These are phyloP conservation scores for Morpho helenor DNA, from an alignment of 2,888 invertebrate species.

Conservation along the genomic window DNA sequence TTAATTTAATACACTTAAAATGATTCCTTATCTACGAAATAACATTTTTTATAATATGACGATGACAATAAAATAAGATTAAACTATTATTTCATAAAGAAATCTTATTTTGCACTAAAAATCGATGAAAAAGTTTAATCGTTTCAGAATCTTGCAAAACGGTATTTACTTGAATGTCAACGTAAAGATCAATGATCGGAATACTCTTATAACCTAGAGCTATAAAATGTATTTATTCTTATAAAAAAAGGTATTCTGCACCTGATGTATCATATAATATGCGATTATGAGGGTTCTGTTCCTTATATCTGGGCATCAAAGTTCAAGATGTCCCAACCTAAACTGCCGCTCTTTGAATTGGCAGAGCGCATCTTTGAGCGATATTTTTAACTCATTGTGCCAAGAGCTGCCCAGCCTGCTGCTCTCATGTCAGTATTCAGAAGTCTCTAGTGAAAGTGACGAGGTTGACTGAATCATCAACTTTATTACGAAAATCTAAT, in stretches of 20 bases:
- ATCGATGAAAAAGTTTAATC: not conserved
- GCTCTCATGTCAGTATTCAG: constrained; percentile 63
- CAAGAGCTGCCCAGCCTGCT: constrained; percentile 64
- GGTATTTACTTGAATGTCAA: constrained; percentile 27
- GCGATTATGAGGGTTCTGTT: constrained; percentile 23
- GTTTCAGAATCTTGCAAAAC: constrained; percentile 15
- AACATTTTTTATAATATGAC: not conserved
- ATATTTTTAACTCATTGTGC: constrained; percentile 78
- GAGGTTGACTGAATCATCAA: constrained; percentile 35
- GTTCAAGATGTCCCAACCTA: constrained; percentile 66
- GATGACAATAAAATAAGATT: not conserved
- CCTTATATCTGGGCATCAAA: constrained; percentile 57
- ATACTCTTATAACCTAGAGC: constrained; percentile 25
- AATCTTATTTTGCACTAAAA: not conserved
- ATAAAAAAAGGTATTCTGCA: constrained; percentile 13
- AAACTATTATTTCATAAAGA: not conserved
- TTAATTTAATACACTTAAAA: not conserved
- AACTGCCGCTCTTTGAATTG: constrained; percentile 61
- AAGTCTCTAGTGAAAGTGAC: constrained; percentile 69
- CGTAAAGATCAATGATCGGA: constrained; percentile 32
- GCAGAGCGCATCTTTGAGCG: constrained; percentile 76
- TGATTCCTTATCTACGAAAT: no score
- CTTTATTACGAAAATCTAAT: constrained; percentile 21
- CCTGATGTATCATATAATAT: constrained; percentile 12
- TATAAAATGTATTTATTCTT: constrained; percentile 12